Evolutionary conservation across 1,140 invertebrate genomes (phyloP), one percentile per base, ranked within the genome.

Genomic region (Drosophila seguyi): DNA sequence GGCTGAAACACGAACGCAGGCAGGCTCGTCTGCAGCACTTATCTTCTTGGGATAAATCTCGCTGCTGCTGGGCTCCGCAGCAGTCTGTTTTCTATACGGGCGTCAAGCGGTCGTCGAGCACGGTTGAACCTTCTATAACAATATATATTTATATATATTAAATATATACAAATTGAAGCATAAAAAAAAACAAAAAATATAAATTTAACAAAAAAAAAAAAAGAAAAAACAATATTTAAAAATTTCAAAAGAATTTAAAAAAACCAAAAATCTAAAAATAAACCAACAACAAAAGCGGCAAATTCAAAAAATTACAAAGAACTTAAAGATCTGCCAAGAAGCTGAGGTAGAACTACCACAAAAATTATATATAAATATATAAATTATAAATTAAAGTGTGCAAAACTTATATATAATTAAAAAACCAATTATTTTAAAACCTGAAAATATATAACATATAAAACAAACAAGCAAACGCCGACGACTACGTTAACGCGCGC

Each of bases 41-140:
- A 90, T 90, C 86, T 90, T 76, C 81, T 74, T 68, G 86, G 86
- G 86, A 90, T 90, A 90, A 90, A 90, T 90, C 86, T 90, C 65
- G 79, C 60, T 73, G 61, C 76, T 81, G 77, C 62, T 53, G 50
- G 50, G 60, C 69, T 50, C 68, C 82, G 79, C 87, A 79, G 82
- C 86, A 90, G 86, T 90, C 86, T 90, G 86, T 90, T 90, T 90
- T 80, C 82, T 55, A 90, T 82, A 90, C 86, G 86, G 86, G 86
- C 86, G 86, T 90, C 79, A 90, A 90, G 79, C 86, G 86, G 86
- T 90, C 79, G 86, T 90, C 82, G 86, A 72, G 79, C 82, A 79
- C 85, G 85, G 86, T 61, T 76, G 36, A 88, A 69, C 13, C 57
- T n/a, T 38, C 20, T 53, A 53, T 36, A 45, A 50, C 59, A 61